A percentile compares a stretch with the other conserved stretches of the same genome.
These are phyloP conservation scores for Turritopsis dohrnii DNA, from an alignment of 30 jellyfish, hydroid and myxozoan species.

Conservation along the genomic window DNA sequence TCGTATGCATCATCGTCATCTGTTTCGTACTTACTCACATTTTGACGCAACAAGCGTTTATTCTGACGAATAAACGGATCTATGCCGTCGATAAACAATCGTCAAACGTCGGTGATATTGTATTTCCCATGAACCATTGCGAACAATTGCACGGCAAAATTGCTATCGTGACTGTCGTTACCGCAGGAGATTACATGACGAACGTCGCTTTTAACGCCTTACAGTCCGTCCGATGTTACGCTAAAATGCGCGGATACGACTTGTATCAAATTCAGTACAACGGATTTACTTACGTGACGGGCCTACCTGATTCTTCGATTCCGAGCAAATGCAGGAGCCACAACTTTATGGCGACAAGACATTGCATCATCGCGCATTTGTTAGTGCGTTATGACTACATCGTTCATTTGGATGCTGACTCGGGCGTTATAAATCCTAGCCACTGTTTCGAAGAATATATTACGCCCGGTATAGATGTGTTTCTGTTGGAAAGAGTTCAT, in stretches of 20 bases:
- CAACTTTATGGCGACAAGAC: neutral
- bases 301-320: neutral
- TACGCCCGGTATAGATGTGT: conserved; percentile 25
- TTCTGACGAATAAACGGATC: neutral
- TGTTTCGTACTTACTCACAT: neutral
- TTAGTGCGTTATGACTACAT: conserved; percentile 4
- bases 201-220: conserved; percentile 19
- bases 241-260: conserved; percentile 18
- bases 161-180: conserved; percentile 5
- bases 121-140: neutral
- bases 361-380: conserved; percentile 3
- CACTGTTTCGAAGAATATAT: conserved; percentile 33
- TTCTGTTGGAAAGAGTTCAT: conserved; percentile 29
- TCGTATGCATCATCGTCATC: neutral
- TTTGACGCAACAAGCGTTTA: neutral
- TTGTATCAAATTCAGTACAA: neutral
- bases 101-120: neutral
- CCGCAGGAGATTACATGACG: conserved; percentile 1
- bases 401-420: conserved; percentile 21
- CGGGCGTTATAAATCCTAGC: conserved; percentile 15
- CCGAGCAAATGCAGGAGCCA: neutral
- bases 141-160: neutral
- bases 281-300: neutral
- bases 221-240: conserved; percentile 14
- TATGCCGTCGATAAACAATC: neutral